Conservation (phyloP, 2,797 vertebrate genomes). For the Melanotaenia trifasciata region DNA sequence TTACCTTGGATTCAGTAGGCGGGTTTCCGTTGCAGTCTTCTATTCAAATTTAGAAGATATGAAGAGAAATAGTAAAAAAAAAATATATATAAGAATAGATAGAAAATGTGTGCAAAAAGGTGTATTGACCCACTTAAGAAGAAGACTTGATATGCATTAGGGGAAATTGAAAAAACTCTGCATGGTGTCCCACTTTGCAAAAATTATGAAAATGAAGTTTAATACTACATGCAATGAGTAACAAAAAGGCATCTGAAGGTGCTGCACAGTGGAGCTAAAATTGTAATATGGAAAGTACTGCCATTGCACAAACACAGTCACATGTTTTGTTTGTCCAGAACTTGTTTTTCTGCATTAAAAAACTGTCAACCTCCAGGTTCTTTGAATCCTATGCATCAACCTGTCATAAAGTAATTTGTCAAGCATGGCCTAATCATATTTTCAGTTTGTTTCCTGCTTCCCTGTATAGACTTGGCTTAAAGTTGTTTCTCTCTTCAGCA, state of each 20-base stretch:
- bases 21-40: too few species aligned
- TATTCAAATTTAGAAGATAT: too few species aligned
- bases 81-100: too few species aligned
- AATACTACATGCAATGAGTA: not conserved
- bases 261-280: not conserved
- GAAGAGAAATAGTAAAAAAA: too few species aligned
- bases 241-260: not conserved
- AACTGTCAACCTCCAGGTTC: not conserved
- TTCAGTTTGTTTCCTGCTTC: conserved; percentile 1
- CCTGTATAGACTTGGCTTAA: not conserved
- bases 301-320: not conserved
- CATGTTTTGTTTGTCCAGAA: not conserved
- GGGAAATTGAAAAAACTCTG: too few species aligned
- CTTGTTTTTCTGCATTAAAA: not conserved
- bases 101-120: too few species aligned
- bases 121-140: too few species aligned
- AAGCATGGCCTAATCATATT: not conserved
- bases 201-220: not conserved
- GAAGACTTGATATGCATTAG: too few species aligned
- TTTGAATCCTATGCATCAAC: not conserved
- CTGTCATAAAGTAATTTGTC: not conserved
- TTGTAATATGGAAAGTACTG: not conserved
- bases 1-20: too few species aligned
- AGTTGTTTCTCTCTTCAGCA: conserved; percentile 10
- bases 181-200: not conserved